A percentile compares a stretch with the other conserved stretches of the same genome.
These are phyloP conservation scores for Ophioninae sp. DNA, from an alignment of 2,888 invertebrate genomes.

Conservation along the genomic window DNA sequence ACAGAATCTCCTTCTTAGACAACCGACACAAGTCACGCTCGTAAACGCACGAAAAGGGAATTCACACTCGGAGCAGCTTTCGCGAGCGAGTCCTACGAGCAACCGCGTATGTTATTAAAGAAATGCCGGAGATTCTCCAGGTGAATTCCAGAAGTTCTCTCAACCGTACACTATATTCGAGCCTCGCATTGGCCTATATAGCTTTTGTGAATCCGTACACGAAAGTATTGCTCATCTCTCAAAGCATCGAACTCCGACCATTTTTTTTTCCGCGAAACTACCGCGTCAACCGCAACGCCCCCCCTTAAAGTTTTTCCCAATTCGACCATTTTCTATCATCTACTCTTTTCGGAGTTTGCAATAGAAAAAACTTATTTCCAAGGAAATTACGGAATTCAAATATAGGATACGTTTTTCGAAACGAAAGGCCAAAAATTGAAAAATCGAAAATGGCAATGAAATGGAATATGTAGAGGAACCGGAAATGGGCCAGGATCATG, in stretches of 20 bases:
- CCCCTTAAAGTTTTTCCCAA: conserved; percentile 8
- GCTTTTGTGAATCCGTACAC: conserved; percentile 47
- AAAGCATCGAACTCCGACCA: conserved; percentile 39
- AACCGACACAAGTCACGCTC: conserved; percentile 55
- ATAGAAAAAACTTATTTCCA: not conserved
- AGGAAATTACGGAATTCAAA: not conserved
- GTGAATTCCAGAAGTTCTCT: conserved; percentile 55
- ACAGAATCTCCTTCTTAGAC: conserved; percentile 42
- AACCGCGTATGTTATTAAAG: conserved; percentile 63
- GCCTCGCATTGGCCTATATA: conserved; percentile 2
- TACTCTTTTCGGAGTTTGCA: not conserved
- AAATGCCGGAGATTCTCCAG: conserved; percentile 60
- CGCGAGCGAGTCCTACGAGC: conserved; percentile 52
- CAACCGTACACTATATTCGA: conserved; percentile 30
- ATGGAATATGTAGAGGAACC: not conserved
- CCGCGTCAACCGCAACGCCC: not conserved
- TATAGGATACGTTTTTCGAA: not conserved
- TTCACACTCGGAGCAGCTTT: conserved; percentile 50
- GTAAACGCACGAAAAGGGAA: conserved; percentile 57
- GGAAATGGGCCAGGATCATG: not conserved
- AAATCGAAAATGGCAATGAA: not conserved
- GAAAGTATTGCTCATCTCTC: conserved; percentile 33
- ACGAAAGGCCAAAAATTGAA: not conserved
- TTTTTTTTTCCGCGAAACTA: conserved; percentile 43
- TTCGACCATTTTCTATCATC: not conserved